phyloP scores from a whole-genome alignment of 2,888 invertebrate species.

The Pelosia muscerda region DNA sequence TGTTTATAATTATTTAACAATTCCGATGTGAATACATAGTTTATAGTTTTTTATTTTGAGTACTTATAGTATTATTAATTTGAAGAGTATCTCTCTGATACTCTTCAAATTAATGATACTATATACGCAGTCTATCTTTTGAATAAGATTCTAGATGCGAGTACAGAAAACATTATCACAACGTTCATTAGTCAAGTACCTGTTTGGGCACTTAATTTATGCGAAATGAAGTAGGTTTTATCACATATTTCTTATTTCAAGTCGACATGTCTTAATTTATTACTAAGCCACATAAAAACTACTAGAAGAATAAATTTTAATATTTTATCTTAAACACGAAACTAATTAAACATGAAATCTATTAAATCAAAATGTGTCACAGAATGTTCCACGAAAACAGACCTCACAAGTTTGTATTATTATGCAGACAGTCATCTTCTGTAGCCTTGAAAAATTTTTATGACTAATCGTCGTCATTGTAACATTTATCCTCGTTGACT shows the following conservation, averaged over 20 bases:
- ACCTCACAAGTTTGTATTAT: slow-evolving; percentile 54
- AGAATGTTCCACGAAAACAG: slow-evolving; percentile 60
- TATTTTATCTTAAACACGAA: slow-evolving; percentile 11
- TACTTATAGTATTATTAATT: background rate
- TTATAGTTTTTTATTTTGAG: background rate
- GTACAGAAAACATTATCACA: too few species aligned
- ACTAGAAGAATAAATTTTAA: background rate
- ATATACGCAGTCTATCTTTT: too few species aligned
- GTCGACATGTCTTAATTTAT: background rate
- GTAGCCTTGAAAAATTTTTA: slow-evolving; percentile 69
- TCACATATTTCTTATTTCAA: background rate
- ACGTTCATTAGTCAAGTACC: too few species aligned
- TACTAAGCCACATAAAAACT: background rate
- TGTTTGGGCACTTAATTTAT: background rate
- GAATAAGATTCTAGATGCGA: too few species aligned
- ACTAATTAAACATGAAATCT: slow-evolving; percentile 17
- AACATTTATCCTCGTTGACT: slow-evolving; percentile 66
- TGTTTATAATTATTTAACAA: background rate
- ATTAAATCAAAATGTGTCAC: slow-evolving; percentile 49
- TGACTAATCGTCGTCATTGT: slow-evolving; percentile 64
- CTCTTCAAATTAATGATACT: too few species aligned
- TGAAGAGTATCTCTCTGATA: too few species aligned
- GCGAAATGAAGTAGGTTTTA: background rate
- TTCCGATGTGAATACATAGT: too few species aligned
- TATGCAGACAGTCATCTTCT: slow-evolving; percentile 58